Percentiles rank a stretch among this genome's conserved stretches.
Conservation (phyloP, 2,113 vertebrate species). For the Ascaphus truei region DNA sequence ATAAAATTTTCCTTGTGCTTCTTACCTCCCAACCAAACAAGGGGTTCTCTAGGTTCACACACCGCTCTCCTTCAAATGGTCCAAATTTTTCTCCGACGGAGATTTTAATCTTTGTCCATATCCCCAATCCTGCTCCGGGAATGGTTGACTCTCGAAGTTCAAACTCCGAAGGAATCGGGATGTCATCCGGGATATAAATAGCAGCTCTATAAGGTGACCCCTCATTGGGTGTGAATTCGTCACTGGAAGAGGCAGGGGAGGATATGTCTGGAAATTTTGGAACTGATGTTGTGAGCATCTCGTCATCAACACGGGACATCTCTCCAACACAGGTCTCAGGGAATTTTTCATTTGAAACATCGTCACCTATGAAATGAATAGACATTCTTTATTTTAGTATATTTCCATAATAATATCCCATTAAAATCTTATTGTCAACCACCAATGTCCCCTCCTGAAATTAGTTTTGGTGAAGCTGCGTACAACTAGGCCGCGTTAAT, state of each 20-base stretch:
- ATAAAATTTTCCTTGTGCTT: slow-evolving; percentile 26
- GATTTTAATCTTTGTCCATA: slow-evolving; percentile 88
- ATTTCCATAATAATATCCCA: too few relatives aligned
- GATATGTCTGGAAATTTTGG: slow-evolving; percentile 65
- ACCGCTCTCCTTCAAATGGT: slow-evolving; percentile 82
- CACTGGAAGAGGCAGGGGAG: slow-evolving; percentile 75
- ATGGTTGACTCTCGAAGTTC: slow-evolving; percentile 83
- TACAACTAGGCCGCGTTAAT: too few relatives aligned
- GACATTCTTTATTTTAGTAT: too few relatives aligned
- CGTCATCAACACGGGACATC: slow-evolving; percentile 65
- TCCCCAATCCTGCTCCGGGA: slow-evolving; percentile 75
- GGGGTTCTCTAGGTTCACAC: slow-evolving; percentile 66
- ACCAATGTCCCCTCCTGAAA: too few relatives aligned
- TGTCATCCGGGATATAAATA: slow-evolving; percentile 76
- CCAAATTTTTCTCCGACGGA: slow-evolving; percentile 85
- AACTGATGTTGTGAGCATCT: slow-evolving; percentile 50
- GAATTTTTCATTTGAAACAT: slow-evolving; percentile 73
- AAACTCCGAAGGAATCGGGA: slow-evolving; percentile 82
- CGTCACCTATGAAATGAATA: slow-evolving; percentile 72
- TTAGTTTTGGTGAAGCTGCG: too few relatives aligned
- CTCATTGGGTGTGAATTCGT: slow-evolving; percentile 73
- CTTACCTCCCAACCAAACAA: slow-evolving; percentile 92
- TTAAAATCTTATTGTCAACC: too few relatives aligned
- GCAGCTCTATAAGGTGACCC: slow-evolving; percentile 73
- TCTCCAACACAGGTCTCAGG: slow-evolving; percentile 74